Conservation (phyloP, 2,113 vertebrate genomes). For the Saguinus midas region DNA sequence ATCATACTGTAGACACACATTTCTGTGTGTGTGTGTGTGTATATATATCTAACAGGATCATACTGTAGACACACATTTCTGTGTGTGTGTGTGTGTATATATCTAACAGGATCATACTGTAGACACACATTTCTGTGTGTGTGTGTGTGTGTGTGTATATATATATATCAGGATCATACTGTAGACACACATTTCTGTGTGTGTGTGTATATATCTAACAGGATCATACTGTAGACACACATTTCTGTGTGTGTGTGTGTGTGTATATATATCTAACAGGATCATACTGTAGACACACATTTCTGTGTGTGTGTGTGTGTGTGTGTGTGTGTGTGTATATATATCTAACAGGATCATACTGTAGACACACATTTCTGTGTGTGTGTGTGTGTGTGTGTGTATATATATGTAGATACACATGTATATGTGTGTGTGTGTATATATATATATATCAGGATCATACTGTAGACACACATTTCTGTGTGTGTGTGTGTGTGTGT, state of each 20-base stretch:
- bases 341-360: too few species aligned
- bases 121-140: neutral
- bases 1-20: neutral
- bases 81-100: neutral
- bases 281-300: too few species aligned
- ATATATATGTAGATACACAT: too few species aligned
- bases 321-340: neutral
- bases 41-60: neutral
- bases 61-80: neutral
- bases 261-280: too few species aligned
- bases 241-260: neutral
- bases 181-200: neutral
- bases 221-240: neutral
- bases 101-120: too few species aligned
- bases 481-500: too few species aligned
- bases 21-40: too few species aligned
- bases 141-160: neutral
- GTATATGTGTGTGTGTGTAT: too few species aligned
- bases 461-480: neutral
- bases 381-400: neutral
- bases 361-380: neutral
- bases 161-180: too few species aligned
- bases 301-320: neutral
- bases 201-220: rapidly evolving
- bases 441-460: too few species aligned